Percentiles rank a stretch among this genome's conserved stretches.
These are phyloP conservation scores for Mizuhopecten yessoensis DNA, from an alignment of 1,140 invertebrate genomes.

Conservation along the genomic window DNA sequence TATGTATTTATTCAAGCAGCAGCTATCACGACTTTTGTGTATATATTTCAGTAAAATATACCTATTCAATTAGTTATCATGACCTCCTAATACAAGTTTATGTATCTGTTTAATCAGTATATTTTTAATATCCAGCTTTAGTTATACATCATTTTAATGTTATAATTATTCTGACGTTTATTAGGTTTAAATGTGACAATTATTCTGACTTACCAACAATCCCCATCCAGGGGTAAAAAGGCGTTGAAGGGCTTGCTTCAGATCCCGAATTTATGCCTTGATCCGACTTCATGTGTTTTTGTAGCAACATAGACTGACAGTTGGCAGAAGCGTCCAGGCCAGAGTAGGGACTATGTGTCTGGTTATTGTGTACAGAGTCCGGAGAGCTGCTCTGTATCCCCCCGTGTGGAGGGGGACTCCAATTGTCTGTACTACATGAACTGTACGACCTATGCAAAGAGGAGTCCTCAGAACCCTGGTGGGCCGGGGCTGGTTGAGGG, in stretches of 20 bases:
- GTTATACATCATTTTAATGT: not conserved
- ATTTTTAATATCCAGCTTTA: not conserved
- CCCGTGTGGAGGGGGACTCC: constrained; percentile 67
- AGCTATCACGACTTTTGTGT: not conserved
- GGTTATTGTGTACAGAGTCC: constrained; percentile 68
- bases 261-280: constrained; percentile 60
- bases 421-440: constrained; percentile 64
- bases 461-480: constrained; percentile 55
- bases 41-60: constrained; percentile 31
- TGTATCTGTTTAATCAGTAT: not conserved
- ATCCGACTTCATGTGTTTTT: constrained; percentile 70
- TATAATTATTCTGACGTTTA: not conserved
- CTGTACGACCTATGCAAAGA: constrained; percentile 57
- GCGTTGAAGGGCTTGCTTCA: constrained; percentile 65
- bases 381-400: constrained; percentile 68
- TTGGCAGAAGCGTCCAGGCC: constrained; percentile 57
- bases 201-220: constrained; percentile 76
- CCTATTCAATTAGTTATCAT: not conserved
- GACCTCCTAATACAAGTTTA: not conserved
- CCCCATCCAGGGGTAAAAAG: constrained; percentile 80
- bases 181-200: not conserved
- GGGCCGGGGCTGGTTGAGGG: constrained; percentile 57
- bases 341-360: constrained; percentile 68
- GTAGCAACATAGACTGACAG: constrained; percentile 68
- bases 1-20: not conserved